These are phyloP conservation scores for Pemphigus obesinymphae DNA, from an alignment of 1,140 invertebrate genomes.

Conservation along the genomic window DNA sequence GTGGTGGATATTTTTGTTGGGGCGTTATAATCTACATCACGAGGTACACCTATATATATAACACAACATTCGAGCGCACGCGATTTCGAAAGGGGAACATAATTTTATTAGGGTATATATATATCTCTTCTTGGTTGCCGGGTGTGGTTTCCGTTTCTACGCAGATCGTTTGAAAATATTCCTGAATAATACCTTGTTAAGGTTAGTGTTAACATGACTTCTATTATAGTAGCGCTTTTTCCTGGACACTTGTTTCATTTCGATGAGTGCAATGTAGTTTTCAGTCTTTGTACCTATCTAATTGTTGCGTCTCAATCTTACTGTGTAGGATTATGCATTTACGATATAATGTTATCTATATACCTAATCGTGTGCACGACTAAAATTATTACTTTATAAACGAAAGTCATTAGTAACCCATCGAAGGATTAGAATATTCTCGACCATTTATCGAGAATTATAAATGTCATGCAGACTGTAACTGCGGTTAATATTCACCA, in stretches of 20 bases:
- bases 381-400: too few relatives aligned
- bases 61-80: background rate
- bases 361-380: too few relatives aligned
- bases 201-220: background rate
- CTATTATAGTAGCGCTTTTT: background rate
- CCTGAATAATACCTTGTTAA: background rate
- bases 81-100: slow-evolving; percentile 2
- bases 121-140: background rate
- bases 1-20: background rate
- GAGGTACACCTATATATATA: background rate
- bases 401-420: too few relatives aligned
- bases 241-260: background rate
- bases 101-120: background rate
- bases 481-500: background rate
- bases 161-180: background rate
- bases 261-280: background rate
- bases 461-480: background rate
- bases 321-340: too few relatives aligned
- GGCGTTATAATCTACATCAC: background rate
- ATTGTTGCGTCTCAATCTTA: too few relatives aligned
- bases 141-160: slow-evolving; percentile 27
- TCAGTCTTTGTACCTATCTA: too few relatives aligned
- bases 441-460: background rate
- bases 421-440: too few relatives aligned
- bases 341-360: too few relatives aligned